These are phyloP conservation scores for Herpetotheres cachinnans DNA, from an alignment of 2,113 vertebrate species.

Conservation along the genomic window DNA sequence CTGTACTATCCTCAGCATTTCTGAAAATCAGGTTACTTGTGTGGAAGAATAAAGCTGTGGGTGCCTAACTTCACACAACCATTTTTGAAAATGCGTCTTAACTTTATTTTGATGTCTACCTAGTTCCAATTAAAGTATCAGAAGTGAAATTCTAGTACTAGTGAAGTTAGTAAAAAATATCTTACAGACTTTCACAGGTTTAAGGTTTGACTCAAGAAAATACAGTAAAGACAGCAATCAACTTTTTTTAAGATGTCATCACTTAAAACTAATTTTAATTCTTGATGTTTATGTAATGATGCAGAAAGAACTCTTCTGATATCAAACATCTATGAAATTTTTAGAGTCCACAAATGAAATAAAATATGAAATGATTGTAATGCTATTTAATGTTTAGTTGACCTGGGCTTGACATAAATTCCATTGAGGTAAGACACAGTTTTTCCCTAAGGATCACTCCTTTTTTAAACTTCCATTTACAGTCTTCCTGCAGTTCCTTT, in stretches of 20 bases:
- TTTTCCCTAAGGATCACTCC: background rate
- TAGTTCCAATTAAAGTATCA: background rate
- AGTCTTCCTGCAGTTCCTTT: background rate
- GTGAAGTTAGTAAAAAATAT: background rate
- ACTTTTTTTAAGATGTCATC: background rate
- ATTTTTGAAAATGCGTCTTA: background rate
- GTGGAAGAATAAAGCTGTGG: background rate
- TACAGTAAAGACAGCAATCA: background rate
- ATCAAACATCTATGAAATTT: background rate
- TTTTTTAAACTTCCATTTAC: background rate
- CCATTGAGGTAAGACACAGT: background rate
- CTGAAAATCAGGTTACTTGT: conserved; percentile 28
- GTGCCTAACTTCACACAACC: conserved; percentile 18
- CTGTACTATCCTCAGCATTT: background rate
- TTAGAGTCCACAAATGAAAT: background rate
- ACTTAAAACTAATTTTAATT: background rate
- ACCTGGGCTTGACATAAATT: background rate
- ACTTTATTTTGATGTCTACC: background rate
- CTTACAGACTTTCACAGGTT: background rate
- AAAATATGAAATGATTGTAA: background rate
- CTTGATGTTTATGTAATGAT: background rate
- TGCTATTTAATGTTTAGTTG: background rate
- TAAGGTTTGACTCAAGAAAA: background rate
- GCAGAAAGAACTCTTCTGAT: background rate
- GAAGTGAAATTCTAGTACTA: background rate